phyloP scores from a whole-genome alignment of 1,140 invertebrate genomes.

The Drosophila mauritiana region DNA sequence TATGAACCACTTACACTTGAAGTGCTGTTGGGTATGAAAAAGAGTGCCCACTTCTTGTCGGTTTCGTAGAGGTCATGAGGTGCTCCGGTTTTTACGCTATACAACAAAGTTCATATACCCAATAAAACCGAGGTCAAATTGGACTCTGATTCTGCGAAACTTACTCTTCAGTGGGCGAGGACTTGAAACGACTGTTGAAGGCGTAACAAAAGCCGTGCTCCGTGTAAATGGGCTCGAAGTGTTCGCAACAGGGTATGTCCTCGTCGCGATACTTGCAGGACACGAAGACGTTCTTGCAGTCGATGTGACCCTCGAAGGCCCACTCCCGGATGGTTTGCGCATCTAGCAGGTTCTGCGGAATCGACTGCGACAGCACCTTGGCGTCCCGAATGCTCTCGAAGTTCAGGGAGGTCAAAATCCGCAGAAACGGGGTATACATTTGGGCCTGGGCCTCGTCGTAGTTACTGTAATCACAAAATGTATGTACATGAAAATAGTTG shows the following conservation, averaged over 20 bases:
- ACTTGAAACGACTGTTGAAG: slow-evolving; percentile 88
- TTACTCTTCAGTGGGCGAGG: slow-evolving; percentile 70
- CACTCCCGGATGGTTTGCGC: slow-evolving; percentile 62
- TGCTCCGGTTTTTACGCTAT: slow-evolving; percentile 51
- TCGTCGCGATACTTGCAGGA: slow-evolving; percentile 88
- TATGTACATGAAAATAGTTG: too few species aligned
- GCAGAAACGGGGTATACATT: slow-evolving; percentile 72
- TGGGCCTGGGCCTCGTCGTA: slow-evolving; percentile 58
- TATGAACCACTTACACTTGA: slow-evolving; percentile 48
- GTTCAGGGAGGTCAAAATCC: slow-evolving; percentile 77
- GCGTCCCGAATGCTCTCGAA: slow-evolving; percentile 76
- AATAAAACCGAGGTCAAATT: too few species aligned
- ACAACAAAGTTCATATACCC: not conserved
- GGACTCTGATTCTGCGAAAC: slow-evolving; percentile 7
- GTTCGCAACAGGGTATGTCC: slow-evolving; percentile 86
- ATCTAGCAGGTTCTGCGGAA: slow-evolving; percentile 50
- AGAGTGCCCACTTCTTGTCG: slow-evolving; percentile 83
- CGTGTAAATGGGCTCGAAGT: slow-evolving; percentile 88
- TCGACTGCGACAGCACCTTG: slow-evolving; percentile 37
- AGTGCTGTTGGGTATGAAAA: slow-evolving; percentile 75
- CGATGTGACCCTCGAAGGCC: slow-evolving; percentile 64
- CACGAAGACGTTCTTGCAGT: slow-evolving; percentile 65
- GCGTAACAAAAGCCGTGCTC: slow-evolving; percentile 90
- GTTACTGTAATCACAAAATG: slow-evolving; percentile 32
- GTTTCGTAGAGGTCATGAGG: slow-evolving; percentile 83